Conservation (phyloP, 2,797 vertebrate species). For the Varecia variegata region DNA sequence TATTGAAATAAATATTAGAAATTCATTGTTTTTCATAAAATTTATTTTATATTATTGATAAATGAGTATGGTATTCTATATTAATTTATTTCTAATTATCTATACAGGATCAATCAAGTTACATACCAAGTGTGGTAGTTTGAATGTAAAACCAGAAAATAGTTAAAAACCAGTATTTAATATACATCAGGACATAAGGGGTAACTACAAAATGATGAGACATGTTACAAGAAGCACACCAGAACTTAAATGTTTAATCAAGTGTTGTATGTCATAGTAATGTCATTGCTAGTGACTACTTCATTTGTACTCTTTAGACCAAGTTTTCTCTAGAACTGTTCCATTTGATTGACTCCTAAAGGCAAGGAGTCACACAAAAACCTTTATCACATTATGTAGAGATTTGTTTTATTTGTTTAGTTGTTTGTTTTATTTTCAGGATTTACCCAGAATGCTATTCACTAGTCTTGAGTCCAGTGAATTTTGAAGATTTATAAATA, state of each 20-base stretch:
- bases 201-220: not conserved
- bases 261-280: not conserved
- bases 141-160: not conserved
- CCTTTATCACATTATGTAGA: not conserved
- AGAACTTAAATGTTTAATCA: not conserved
- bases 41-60: not conserved
- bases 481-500: not conserved
- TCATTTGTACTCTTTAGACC: not conserved
- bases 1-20: not conserved
- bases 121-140: not conserved
- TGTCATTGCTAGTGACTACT: not conserved
- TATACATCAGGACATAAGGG: not conserved
- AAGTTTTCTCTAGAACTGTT: not conserved
- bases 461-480: not conserved
- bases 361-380: not conserved
- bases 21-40: not conserved
- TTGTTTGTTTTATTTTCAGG: not conserved
- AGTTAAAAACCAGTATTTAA: not conserved
- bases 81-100: not conserved
- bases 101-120: not conserved
- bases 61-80: not conserved
- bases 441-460: not conserved
- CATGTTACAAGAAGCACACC: not conserved
- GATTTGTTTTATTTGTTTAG: not conserved
- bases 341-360: not conserved